Evolutionary conservation across 2,888 invertebrate species (phyloP), one percentile per base, ranked within the genome.

Genomic region (Papilio demoleus): DNA sequence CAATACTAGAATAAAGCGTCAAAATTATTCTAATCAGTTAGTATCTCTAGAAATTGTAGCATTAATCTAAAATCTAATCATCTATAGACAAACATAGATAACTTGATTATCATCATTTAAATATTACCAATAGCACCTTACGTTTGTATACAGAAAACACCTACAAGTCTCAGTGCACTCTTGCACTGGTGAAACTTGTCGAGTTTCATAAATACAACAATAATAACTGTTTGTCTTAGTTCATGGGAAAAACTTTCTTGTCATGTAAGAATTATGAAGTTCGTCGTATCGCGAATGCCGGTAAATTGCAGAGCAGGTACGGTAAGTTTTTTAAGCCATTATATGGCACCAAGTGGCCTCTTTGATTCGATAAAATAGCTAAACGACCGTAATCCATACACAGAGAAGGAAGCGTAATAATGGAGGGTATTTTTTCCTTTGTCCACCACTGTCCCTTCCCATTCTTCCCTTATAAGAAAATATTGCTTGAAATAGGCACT

Each of bases 1-100:
- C n/a, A n/a, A n/a, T n/a, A n/a, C n/a, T n/a, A n/a, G n/a, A n/a
- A n/a, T n/a, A n/a, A n/a, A n/a, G n/a, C n/a, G n/a, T n/a, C n/a
- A n/a, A n/a, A n/a, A n/a, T n/a, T 36, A 11, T 5, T 34, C 5
- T 34, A 36, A 36, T 36, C 36, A 36, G 36, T 36, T 36, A 36
- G 45, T 9, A 6, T 19, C 45, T 45, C 19, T 19, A 9, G 45
- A 19, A 17, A 17, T 45, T 19, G 45, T 8, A 17, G 9, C 9
- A 45, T 9, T 45, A 19, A 45, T 45, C 45, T 45, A 45, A 45
- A 45, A 45, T 45, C 45, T 17, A 9, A 45, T 45, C 45, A 45
- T 45, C 9, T 9, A 45, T 45, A 17, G 45, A 45, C 19, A 17
- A 45, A 19, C 5, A 19, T 17, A 45, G 45, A 19, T 19, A 40